Percentiles rank a stretch among this genome's conserved stretches.
Conservation (phyloP, 2,888 invertebrate genomes). For the Iselma pallidipennis region DNA sequence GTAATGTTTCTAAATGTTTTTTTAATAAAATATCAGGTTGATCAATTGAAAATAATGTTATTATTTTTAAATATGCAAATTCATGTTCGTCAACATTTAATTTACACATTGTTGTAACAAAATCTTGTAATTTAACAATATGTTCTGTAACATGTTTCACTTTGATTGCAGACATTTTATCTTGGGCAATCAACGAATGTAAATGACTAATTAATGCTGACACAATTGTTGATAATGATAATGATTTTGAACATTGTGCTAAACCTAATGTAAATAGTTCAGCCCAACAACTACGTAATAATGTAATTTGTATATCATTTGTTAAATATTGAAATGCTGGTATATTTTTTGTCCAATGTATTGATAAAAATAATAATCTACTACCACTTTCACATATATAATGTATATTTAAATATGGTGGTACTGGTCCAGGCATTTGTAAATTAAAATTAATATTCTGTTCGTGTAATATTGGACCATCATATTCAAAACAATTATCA, state of each 20-base stretch:
- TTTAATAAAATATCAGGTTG: conserved; percentile 57
- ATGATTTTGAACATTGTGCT: conserved; percentile 79
- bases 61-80: conserved; percentile 84
- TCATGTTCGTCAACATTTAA: conserved; percentile 81
- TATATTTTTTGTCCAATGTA: conserved; percentile 88
- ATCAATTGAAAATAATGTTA: conserved; percentile 67
- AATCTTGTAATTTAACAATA: conserved; percentile 81
- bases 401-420: conserved; percentile 89
- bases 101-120: conserved; percentile 73
- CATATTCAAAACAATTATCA: conserved; percentile 53
- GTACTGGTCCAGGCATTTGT: conserved; percentile 77
- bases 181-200: conserved; percentile 72
- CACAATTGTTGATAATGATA: conserved; percentile 80
- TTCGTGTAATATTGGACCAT: conserved; percentile 70
- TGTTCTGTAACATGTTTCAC: conserved; percentile 75
- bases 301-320: conserved; percentile 80
- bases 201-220: conserved; percentile 82
- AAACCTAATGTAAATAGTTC: conserved; percentile 90
- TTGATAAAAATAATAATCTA: conserved; percentile 83
- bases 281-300: conserved; percentile 90
- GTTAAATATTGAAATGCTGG: conserved; percentile 79
- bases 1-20: conserved; percentile 63
- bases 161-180: conserved; percentile 76
- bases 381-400: conserved; percentile 96
- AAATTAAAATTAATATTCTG: conserved; percentile 74